Evolutionary conservation across 2,888 invertebrate genomes (phyloP).

Genomic region (Cerceris ruficornis): DNA sequence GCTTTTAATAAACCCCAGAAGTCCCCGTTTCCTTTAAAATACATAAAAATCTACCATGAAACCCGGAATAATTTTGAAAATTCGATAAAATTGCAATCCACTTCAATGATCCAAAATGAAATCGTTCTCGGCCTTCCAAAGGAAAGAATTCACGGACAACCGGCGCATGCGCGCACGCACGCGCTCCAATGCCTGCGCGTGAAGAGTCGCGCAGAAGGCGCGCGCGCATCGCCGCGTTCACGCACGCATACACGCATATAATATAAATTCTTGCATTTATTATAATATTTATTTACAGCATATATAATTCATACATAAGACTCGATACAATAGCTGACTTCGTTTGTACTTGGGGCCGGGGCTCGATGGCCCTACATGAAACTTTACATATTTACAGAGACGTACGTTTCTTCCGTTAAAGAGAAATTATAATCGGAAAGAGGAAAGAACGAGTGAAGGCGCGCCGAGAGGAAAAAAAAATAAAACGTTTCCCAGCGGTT

Average conservation of each 20-base stretch:
- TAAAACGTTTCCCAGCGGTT: not conserved
- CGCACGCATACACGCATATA: slow-evolving; percentile 41
- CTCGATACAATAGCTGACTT: slow-evolving; percentile 80
- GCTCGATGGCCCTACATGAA: slow-evolving; percentile 78
- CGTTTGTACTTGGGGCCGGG: slow-evolving; percentile 81
- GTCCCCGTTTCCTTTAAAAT: too few relatives aligned
- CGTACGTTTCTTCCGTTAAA: slow-evolving; percentile 21
- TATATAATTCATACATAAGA: slow-evolving; percentile 77
- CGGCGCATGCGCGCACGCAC: not conserved
- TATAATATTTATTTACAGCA: slow-evolving; percentile 49
- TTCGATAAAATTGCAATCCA: not conserved
- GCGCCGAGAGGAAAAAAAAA: not conserved
- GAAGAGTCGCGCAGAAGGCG: slow-evolving; percentile 6
- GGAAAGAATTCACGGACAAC: slow-evolving; percentile 4
- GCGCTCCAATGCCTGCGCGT: not conserved
- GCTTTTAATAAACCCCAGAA: too few relatives aligned
- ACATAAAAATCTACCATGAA: too few relatives aligned
- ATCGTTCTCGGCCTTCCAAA: not conserved
- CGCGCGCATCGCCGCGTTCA: slow-evolving; percentile 22
- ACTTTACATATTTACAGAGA: slow-evolving; percentile 78
- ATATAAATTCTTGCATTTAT: slow-evolving; percentile 44
- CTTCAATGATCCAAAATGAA: not conserved
- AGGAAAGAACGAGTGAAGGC: not conserved
- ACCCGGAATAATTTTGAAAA: not conserved
- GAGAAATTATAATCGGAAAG: not conserved